Evolutionary conservation across 2,888 invertebrate genomes (phyloP).

Genomic region (Sinentomon sp.): DNA sequence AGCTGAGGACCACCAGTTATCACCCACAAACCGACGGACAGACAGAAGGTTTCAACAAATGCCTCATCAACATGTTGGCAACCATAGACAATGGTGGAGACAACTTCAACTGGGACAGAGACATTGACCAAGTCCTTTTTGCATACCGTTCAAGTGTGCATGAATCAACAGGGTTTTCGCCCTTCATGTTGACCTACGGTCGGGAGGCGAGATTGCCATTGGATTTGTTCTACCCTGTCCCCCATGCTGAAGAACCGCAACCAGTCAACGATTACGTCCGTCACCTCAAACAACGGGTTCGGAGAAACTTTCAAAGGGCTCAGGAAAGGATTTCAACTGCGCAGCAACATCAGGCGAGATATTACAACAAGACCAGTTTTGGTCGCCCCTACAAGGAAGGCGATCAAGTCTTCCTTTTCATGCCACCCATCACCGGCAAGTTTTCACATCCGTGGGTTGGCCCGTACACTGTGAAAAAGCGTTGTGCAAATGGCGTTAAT

Average conservation of each 20-base stretch:
- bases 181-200: conserved; percentile 10
- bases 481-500: too few species aligned
- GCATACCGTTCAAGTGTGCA: conserved; percentile 9
- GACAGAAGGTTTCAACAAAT: conserved; percentile 10
- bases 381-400: too few species aligned
- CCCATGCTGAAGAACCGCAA: background rate
- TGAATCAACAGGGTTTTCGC: conserved; percentile 11
- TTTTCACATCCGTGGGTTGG: too few species aligned
- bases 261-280: conserved; percentile 3
- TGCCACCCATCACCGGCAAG: too few species aligned
- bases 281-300: conserved; percentile 3
- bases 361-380: conserved; percentile 10
- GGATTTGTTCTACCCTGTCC: conserved; percentile 6
- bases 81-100: conserved; percentile 2
- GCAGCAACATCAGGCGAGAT: conserved; percentile 4
- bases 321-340: conserved; percentile 2
- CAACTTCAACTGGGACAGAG: conserved; percentile 10
- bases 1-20: conserved; percentile 12
- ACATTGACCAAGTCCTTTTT: conserved; percentile 5
- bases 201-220: conserved; percentile 10
- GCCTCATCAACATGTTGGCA: conserved; percentile 8
- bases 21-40: conserved; percentile 12
- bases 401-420: too few species aligned
- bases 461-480: too few species aligned
- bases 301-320: conserved; percentile 3